Evolutionary conservation across 1,140 invertebrate species (phyloP).

Genomic region (Temnothorax longispinosus): DNA sequence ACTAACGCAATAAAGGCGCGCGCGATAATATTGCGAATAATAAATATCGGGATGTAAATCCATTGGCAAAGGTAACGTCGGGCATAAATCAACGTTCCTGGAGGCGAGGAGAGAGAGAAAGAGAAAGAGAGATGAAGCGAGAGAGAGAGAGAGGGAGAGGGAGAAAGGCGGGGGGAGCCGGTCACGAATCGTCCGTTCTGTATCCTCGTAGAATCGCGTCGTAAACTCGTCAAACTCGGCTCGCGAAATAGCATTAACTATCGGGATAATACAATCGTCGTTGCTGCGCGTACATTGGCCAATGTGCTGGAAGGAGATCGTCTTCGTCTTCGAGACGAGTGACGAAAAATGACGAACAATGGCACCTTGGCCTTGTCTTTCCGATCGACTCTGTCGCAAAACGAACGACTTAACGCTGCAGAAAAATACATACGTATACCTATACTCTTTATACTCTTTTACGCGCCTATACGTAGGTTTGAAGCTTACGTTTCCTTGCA

Average conservation of each 20-base stretch:
- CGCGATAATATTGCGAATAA: constrained; percentile 86
- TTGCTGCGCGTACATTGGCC: constrained; percentile 62
- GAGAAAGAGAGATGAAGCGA: background rate
- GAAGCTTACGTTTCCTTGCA: background rate
- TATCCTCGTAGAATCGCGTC: constrained; percentile 82
- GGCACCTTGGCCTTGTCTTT: constrained; percentile 3
- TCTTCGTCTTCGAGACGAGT: constrained; percentile 1
- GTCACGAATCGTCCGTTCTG: constrained; percentile 73
- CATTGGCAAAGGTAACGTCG: constrained; percentile 85
- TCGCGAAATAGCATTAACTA: constrained; percentile 85
- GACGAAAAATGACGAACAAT: constrained; percentile 51
- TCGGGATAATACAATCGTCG: constrained; percentile 85
- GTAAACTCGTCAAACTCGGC: constrained; percentile 86
- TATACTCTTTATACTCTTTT: background rate
- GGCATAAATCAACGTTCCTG: constrained; percentile 83
- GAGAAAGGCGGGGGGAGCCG: constrained; percentile 21
- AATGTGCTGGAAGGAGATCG: constrained; percentile 58
- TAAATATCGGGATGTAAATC: constrained; percentile 86
- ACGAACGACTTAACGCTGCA: background rate
- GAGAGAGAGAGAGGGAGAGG: constrained; percentile 1
- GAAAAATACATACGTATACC: background rate
- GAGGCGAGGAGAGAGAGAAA: constrained; percentile 52
- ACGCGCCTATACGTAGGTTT: background rate
- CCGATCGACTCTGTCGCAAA: background rate
- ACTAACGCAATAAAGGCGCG: constrained; percentile 84